These are phyloP conservation scores for Cherax destructor DNA, from an alignment of 1,140 invertebrate species.

Conservation along the genomic window DNA sequence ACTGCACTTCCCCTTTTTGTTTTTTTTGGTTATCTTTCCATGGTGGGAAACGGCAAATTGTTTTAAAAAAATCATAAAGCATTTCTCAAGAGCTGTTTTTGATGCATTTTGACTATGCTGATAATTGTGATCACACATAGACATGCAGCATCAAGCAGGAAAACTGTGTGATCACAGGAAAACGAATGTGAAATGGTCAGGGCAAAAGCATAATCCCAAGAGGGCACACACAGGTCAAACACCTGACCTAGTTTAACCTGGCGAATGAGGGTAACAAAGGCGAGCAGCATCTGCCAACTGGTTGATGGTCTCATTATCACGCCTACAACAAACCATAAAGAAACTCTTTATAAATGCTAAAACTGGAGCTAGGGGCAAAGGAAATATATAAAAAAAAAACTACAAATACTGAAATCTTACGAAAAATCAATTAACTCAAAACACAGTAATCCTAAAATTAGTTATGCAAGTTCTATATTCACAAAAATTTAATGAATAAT, in stretches of 20 bases:
- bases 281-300: constrained; percentile 40
- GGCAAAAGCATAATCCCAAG: not conserved
- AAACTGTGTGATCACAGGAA: not conserved
- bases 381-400: not conserved
- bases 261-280: constrained; percentile 17
- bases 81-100: too few relatives aligned
- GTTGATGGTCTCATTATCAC: constrained; percentile 30
- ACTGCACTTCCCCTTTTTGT: too few relatives aligned
- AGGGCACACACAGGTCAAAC: constrained; percentile 13
- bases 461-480: too few relatives aligned
- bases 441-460: too few relatives aligned
- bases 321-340: constrained; percentile 39
- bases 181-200: not conserved
- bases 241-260: constrained; percentile 40
- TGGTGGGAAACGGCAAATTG: too few relatives aligned
- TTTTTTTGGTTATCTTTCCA: too few relatives aligned
- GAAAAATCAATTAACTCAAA: too few relatives aligned
- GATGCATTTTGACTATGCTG: not conserved
- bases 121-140: not conserved
- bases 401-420: not conserved
- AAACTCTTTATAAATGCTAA: not conserved
- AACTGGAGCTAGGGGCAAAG: not conserved
- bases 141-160: not conserved
- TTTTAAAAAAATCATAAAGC: too few relatives aligned
- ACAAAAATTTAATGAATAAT: too few relatives aligned